phyloP scores from a whole-genome alignment of 2,113 vertebrate species.

The Ptilorrhoa leucosticta region DNA sequence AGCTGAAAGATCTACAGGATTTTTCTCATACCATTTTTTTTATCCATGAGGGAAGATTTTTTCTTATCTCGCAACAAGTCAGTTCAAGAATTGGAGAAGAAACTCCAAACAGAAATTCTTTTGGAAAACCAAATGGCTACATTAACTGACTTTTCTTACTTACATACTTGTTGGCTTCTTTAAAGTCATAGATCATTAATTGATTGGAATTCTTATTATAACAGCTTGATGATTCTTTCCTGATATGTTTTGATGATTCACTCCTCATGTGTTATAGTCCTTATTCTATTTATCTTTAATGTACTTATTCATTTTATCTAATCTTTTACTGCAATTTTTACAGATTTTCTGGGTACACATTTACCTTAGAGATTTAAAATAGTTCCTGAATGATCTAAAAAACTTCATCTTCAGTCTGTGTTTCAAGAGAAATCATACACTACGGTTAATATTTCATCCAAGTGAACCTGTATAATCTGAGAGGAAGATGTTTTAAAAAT shows the following conservation, averaged over 20 bases:
- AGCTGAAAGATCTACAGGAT: rapidly evolving
- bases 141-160: neutral
- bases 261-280: neutral
- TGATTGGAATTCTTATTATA: neutral
- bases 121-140: neutral
- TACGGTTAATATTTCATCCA: neutral
- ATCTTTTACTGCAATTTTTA: neutral
- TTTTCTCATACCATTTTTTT: neutral
- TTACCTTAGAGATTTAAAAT: neutral
- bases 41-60: neutral
- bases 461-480: neutral
- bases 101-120: neutral
- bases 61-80: neutral
- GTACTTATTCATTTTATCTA: neutral
- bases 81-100: neutral
- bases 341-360: neutral
- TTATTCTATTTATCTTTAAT: neutral
- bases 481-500: neutral
- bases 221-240: neutral
- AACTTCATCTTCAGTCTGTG: rapidly evolving
- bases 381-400: neutral
- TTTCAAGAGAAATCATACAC: neutral
- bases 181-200: neutral
- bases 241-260: neutral
- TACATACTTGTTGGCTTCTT: neutral